Evolutionary conservation across 2,888 invertebrate species (phyloP).

Genomic region (Aspidiotus rigidus): DNA sequence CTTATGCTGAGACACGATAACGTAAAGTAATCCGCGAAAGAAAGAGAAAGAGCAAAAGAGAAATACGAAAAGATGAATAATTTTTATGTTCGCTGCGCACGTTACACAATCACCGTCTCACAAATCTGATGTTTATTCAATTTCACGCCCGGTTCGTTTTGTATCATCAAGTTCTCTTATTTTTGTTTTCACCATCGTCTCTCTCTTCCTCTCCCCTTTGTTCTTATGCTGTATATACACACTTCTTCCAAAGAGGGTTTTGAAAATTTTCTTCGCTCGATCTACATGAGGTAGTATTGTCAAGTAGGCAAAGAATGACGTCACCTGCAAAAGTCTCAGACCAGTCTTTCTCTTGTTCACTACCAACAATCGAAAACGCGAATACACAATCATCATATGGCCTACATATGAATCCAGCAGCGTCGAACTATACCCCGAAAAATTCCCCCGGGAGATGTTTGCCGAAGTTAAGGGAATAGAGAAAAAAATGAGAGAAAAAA

Average conservation of each 20-base stretch:
- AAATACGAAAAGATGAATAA: conserved; percentile 9
- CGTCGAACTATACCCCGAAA: neutral
- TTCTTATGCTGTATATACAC: neutral
- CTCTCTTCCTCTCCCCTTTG: neutral
- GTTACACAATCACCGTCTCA: conserved; percentile 17
- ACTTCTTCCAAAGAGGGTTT: too few species aligned
- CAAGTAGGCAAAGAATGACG: too few species aligned
- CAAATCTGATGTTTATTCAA: conserved; percentile 33
- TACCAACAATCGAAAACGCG: too few species aligned
- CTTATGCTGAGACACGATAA: neutral
- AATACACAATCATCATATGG: too few species aligned
- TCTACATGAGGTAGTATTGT: too few species aligned
- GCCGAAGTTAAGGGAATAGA: neutral
- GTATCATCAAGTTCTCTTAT: conserved; percentile 24
- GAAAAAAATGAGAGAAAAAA: neutral
- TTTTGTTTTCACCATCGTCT: conserved; percentile 11
- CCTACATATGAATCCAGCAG: too few species aligned
- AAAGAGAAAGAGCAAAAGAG: conserved; percentile 13
- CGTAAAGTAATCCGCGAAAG: conserved; percentile 4
- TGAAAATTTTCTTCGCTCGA: too few species aligned
- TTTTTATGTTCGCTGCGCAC: conserved; percentile 11
- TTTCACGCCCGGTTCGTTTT: conserved; percentile 33
- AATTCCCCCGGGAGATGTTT: neutral
- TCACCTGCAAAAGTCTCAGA: too few species aligned
- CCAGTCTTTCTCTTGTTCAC: too few species aligned